Evolutionary conservation across 2,113 vertebrate species (phyloP), one percentile per base, ranked within the genome.

Genomic region (Sula dactylatra): DNA sequence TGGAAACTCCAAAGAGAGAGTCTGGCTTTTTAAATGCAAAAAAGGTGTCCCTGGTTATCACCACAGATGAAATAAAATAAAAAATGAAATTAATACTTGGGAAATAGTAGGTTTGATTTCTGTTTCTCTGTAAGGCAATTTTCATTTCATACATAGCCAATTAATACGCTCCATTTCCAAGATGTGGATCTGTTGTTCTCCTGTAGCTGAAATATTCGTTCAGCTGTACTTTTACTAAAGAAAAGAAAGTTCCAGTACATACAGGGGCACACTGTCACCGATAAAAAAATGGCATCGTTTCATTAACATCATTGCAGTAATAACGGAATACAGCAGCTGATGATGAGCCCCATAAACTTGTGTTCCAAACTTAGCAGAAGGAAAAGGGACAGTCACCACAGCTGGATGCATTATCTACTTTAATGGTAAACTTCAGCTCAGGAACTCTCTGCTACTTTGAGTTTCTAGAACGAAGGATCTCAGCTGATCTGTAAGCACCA

Each of bases 81-180:
- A 66, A 88, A 80, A 31, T 17, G 13, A 77, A 76, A 94, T 88
- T 81, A 95, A 94, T 92, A 61, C 69, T 93, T 83, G 40, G 62
- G 58, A 94, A 95, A 90, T 40, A 83, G 82, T 18, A 66, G 74
- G 84, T 83, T 90, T 90, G 64, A 93, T 94, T 95, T 94, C 91
- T 93, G 74, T 70, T 94, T 82, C 96, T 96, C 93, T 71, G 64
- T 64, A 81, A 95, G 55, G 89, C 72, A 94, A 88, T 96, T 93
- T 90, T 79, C 82, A 86, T 93, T 93, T 91, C 84, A 70, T 85
- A 88, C 45, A 66, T 66, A 94, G 40, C 94, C 82, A 93, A 94
- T 95, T 97, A 94, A 95, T 82, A 89, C 86, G 81, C 84, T 91
- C 74, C 93, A 85, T 92, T 95, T 93, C 86, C 96, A 91, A 31